These are phyloP conservation scores for Craterocephalus amniculus DNA, from an alignment of 2,797 vertebrate species.

Conservation along the genomic window DNA sequence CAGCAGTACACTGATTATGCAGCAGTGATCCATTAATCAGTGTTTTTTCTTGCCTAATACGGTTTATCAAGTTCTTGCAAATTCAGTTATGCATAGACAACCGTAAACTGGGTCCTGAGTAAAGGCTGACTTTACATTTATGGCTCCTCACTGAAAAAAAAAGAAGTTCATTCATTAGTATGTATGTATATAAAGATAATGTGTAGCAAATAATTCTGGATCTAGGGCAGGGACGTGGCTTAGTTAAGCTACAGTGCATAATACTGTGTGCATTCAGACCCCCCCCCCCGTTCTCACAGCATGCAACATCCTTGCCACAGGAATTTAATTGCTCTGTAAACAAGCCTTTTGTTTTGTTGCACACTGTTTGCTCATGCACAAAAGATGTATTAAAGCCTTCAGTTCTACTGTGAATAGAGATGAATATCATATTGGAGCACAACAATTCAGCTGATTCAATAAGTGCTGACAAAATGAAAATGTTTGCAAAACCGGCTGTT, in stretches of 20 bases:
- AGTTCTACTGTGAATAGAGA: conserved; percentile 54
- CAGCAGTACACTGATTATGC: conserved; percentile 63
- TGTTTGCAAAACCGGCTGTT: conserved; percentile 26
- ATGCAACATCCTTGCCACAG: conserved; percentile 78
- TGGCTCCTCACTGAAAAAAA: not conserved
- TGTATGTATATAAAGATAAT: conserved; percentile 22
- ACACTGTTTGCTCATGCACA: conserved; percentile 70
- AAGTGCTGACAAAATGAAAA: conserved; percentile 43
- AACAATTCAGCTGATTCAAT: conserved; percentile 57
- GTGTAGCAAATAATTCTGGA: conserved; percentile 16
- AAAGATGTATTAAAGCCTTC: conserved; percentile 69
- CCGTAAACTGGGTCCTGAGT: not conserved
- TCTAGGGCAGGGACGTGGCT: conserved; percentile 34
- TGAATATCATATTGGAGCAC: conserved; percentile 49
- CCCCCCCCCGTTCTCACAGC: conserved; percentile 68
- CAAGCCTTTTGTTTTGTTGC: conserved; percentile 76
- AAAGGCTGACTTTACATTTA: conserved; percentile 15
- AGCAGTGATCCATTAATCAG: conserved; percentile 58
- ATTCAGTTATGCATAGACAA: conserved; percentile 12
- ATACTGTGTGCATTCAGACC: conserved; percentile 54
- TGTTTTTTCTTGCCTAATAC: conserved; percentile 30
- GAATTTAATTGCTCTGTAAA: conserved; percentile 82
- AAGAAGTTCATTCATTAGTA: conserved; percentile 10
- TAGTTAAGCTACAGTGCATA: conserved; percentile 46
- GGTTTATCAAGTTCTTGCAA: conserved; percentile 22